Evolutionary conservation across 2,888 invertebrate genomes (phyloP), one percentile per base, ranked within the genome.

Genomic region (Selenia dentaria): DNA sequence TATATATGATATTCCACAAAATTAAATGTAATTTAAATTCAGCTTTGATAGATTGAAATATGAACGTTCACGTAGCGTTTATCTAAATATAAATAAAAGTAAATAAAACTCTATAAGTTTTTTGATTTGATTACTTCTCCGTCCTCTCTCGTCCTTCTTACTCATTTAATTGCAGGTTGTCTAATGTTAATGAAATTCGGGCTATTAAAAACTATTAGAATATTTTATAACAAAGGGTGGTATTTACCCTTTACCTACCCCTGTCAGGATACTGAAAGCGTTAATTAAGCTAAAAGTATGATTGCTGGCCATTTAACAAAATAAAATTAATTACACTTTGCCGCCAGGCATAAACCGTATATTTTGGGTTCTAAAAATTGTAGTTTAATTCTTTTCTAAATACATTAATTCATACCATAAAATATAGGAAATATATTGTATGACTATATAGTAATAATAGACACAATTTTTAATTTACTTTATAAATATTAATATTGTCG

Each of bases 191-290:
- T 74, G 79, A 78, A 80, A 80, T 78, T 70, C 64, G 57, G 70
- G 78, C 8, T 82, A 88, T 90, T 89, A 86, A 81, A 88, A 86
- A 79, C 83, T 80, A 87, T 90, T 87, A 87, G 75, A 74, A 78
- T 77, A 76, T 82, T 76, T 83, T 70, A 80, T 78, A 75, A 67
- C 63, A 64, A 73, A 67, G 56, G 74, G 72, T 76, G 67, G 59
- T 67, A 63, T 64, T 73, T 59, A 65, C 67, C 68, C 65, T 70
- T 71, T 67, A 62, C 62, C 59, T 44, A 54, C 64, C 58, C 66
- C 64, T 72, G 75, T 79, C 78, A 76, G 60, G 66, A 22, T 8
- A 22, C 66, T 61, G 57, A 51, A 79, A 69, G 71, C 73, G 67
- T 69, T 82, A 80, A 85, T 86, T 87, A 78, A 76, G 75, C 77